phyloP scores from a whole-genome alignment of 2,113 vertebrate genomes.

The Typhlomys cinereus region DNA sequence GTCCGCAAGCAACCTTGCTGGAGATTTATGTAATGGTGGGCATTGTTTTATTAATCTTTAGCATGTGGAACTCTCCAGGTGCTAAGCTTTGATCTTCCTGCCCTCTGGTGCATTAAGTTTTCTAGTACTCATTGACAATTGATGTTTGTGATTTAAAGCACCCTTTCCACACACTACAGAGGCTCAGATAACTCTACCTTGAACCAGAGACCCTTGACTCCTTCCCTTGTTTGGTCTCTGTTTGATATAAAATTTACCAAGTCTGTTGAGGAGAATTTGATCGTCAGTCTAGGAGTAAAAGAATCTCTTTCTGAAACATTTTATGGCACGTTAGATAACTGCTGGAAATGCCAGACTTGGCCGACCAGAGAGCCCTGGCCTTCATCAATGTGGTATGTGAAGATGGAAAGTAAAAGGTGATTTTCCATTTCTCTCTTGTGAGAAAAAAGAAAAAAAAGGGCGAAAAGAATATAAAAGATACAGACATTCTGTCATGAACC shows the following conservation, averaged over 20 bases:
- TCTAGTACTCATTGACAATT: conserved; percentile 83
- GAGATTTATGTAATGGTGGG: conserved; percentile 84
- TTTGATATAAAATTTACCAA: conserved; percentile 77
- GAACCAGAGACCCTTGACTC: conserved; percentile 73
- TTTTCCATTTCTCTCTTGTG: conserved; percentile 63
- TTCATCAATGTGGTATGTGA: conserved; percentile 59
- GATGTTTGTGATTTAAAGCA: conserved; percentile 86
- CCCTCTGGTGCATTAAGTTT: conserved; percentile 81
- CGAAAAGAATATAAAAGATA: not conserved
- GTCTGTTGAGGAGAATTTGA: conserved; percentile 79
- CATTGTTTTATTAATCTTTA: conserved; percentile 86
- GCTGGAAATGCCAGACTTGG: conserved; percentile 73
- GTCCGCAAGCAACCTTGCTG: conserved; percentile 78
- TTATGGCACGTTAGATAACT: conserved; percentile 81
- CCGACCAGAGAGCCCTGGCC: conserved; percentile 64
- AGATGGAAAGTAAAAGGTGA: conserved; percentile 51
- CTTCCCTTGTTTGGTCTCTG: conserved; percentile 73
- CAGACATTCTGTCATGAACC: not conserved
- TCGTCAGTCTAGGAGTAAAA: conserved; percentile 79
- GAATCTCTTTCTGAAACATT: conserved; percentile 86
- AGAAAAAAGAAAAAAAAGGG: not conserved
- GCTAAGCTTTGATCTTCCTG: conserved; percentile 87
- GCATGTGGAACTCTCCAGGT: conserved; percentile 86
- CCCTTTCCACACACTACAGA: conserved; percentile 68
- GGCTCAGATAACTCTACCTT: conserved; percentile 76